These are phyloP conservation scores for Chaetogeoica ovagalla DNA, from an alignment of 2,888 invertebrate genomes.

Conservation along the genomic window DNA sequence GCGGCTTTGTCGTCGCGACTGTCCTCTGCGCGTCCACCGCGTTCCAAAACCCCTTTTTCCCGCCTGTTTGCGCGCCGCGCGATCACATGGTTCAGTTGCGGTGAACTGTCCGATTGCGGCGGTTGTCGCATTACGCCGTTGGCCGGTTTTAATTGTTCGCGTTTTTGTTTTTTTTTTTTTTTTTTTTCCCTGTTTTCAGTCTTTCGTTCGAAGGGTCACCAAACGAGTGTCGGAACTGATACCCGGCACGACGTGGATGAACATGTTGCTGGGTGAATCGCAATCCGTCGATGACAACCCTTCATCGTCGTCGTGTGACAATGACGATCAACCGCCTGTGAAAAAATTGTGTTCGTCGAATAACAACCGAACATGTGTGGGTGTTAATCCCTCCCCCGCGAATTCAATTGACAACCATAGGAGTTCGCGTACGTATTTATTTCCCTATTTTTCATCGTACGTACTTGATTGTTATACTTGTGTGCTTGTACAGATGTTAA, in stretches of 20 bases:
- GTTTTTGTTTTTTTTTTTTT: too few relatives aligned
- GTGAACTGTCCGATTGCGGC: background rate
- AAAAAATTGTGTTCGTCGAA: slow-evolving; percentile 38
- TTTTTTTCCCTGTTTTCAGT: slow-evolving; percentile 63
- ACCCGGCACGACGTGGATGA: slow-evolving; percentile 64
- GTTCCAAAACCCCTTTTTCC: slow-evolving; percentile 16
- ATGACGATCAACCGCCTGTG: slow-evolving; percentile 42
- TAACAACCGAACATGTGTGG: background rate
- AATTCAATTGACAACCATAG: slow-evolving; percentile 19
- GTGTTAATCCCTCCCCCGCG: background rate
- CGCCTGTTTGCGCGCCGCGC: slow-evolving; percentile 27
- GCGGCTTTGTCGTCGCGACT: background rate
- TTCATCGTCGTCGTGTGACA: background rate
- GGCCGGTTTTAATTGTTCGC: background rate
- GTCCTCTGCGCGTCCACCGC: background rate
- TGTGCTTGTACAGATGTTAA: background rate
- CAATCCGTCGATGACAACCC: background rate
- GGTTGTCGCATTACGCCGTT: background rate
- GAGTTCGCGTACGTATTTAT: background rate
- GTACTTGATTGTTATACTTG: background rate
- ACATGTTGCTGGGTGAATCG: slow-evolving; percentile 55
- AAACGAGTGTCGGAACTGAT: slow-evolving; percentile 68
- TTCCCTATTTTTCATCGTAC: background rate
- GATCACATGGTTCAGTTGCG: slow-evolving; percentile 38
- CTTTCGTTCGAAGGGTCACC: slow-evolving; percentile 71